These are phyloP conservation scores for Clytia hemisphaerica DNA, from an alignment of 30 jellyfish, hydroid and myxozoan genomes.

Conservation along the genomic window DNA sequence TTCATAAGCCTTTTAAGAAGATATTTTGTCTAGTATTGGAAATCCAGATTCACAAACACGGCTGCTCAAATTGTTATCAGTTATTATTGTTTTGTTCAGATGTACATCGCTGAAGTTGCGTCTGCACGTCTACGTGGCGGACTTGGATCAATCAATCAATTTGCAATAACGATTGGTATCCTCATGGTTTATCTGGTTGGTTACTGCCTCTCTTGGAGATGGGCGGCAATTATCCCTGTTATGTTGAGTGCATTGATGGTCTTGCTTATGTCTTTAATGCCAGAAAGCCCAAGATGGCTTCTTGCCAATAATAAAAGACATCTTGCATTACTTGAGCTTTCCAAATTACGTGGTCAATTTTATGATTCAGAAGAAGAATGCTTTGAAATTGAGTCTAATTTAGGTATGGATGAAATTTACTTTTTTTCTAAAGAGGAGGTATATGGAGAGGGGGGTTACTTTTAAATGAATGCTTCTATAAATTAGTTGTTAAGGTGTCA, in stretches of 20 bases:
- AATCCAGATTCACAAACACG: no score
- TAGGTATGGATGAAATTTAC: conserved; percentile 46
- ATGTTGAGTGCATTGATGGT: conserved; percentile 56
- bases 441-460: no score
- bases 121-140: conserved; percentile 85
- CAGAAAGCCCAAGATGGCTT: conserved; percentile 97
- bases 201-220: conserved; percentile 41
- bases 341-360: conserved; percentile 73
- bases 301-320: conserved; percentile 74
- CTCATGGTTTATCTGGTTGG: conserved; percentile 64
- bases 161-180: conserved; percentile 76
- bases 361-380: conserved; percentile 95
- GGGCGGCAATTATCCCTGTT: conserved; percentile 82
- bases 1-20: no score
- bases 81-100: no score
- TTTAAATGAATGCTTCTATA: no score
- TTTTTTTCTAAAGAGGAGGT: no score
- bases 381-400: conserved; percentile 83
- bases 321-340: conserved; percentile 47
- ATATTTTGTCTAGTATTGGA: no score
- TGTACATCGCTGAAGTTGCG: conserved; percentile 87
- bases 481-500: no score
- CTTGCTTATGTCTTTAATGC: conserved; percentile 70
- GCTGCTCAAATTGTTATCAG: no score
- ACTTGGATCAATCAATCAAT: conserved; percentile 89